Evolutionary conservation across 30 jellyfish, hydroid and myxozoan genomes (phyloP), one percentile per base, ranked within the genome.

Genomic region (Aurelia aurita): DNA sequence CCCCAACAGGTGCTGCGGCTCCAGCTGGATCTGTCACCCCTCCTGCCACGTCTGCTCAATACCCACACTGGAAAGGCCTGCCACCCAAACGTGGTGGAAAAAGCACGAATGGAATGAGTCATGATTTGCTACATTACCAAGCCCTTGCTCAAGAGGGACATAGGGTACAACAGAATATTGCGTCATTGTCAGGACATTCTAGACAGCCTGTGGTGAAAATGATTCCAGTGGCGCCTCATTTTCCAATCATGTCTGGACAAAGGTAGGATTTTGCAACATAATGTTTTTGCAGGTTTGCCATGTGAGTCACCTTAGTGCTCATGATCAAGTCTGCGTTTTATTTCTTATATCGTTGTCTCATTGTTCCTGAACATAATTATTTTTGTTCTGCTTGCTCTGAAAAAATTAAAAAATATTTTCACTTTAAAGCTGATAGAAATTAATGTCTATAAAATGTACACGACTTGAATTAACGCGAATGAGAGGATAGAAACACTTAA

Each of bases 201-300:
- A 58, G 85, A 10, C 84, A 54, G 25, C 91, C 87, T 19, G 74
- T 75, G 62, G 90, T 72, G 46, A 73, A 72, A 61, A 80, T 74
- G 92, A 85, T 74, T 11, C 97, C 53, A 19, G 81, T 87, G 47
- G 77, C 89, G 32, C 96, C 67, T n/a, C 94, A 76, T 59, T 81
- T 81, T 32, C 84, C 84, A 81, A 21, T 81, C 43, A 47, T 81
- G 79, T 57, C 91, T 0, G 91, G 91, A 15, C 91, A 81, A 54
- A 81, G 91, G 91, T 81, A 49, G 34, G 90, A 63, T 23, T 25
- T 39, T 7, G 51, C 51, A 39, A 15, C 51, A 2, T n/a, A n/a
- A 9, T 39, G 14, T 7, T 39, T 39, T 39, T 39, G 14, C 51
- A 39, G 51, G 15, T 5, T 39, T 9, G 9, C 51, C 14, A 39